Conservation (phyloP, 2,888 invertebrate genomes). For the Phasia obesa region DNA sequence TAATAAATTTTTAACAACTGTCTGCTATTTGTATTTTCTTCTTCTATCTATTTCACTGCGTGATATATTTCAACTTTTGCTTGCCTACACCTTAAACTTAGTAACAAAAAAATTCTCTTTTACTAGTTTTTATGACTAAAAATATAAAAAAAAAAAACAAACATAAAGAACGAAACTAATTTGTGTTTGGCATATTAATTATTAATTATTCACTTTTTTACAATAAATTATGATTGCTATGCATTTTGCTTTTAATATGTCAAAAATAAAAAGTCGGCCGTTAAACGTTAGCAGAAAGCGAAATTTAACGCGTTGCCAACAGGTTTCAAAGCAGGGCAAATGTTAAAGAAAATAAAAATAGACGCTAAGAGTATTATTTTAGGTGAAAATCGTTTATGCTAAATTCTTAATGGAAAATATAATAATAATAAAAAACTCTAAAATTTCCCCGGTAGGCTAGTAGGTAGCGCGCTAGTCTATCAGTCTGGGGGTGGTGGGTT, state of each 20-base stretch:
- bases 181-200: conserved; percentile 55
- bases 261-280: conserved; percentile 8
- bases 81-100: conserved; percentile 8
- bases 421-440: too few species aligned
- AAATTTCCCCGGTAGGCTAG: too few species aligned
- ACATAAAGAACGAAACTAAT: conserved; percentile 39
- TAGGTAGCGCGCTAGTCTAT: too few species aligned
- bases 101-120: conserved; percentile 23
- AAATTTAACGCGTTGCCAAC: conserved; percentile 3
- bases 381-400: not conserved
- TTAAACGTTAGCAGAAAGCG: conserved; percentile 2
- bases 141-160: conserved; percentile 1
- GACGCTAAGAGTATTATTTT: not conserved
- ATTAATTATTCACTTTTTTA: conserved; percentile 37
- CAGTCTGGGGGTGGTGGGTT: too few species aligned
- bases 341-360: not conserved
- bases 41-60: conserved; percentile 17
- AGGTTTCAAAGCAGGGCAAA: not conserved
- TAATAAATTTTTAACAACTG: conserved; percentile 17
- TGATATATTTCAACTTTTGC: conserved; percentile 30
- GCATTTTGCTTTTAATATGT: conserved; percentile 36
- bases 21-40: not conserved
- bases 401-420: too few species aligned
- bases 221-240: conserved; percentile 34
- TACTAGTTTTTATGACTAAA: conserved; percentile 14